Conservation (phyloP, 2,113 vertebrate genomes). For the Strix aluco region DNA sequence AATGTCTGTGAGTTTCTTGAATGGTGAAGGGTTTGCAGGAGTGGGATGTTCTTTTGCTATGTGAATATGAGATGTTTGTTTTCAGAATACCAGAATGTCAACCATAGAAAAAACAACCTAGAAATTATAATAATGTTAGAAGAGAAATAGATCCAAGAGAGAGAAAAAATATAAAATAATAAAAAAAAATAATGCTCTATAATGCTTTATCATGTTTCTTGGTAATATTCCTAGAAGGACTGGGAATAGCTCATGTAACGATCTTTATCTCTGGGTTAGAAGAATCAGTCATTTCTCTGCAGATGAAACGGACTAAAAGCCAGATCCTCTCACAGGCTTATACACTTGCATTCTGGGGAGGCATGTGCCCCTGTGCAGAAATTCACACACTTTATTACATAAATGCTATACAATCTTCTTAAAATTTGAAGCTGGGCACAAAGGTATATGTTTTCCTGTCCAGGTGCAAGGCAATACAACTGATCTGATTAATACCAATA, state of each 20-base stretch:
- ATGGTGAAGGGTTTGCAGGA: neutral
- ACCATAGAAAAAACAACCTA: neutral
- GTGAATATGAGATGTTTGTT: neutral
- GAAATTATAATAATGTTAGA: neutral
- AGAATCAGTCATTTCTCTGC: conserved; percentile 38
- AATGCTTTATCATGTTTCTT: neutral
- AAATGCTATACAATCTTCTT: neutral
- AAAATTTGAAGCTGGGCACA: neutral
- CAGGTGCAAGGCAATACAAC: neutral
- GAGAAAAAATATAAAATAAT: neutral
- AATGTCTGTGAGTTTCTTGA: neutral
- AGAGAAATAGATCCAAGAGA: neutral
- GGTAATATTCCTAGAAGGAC: neutral
- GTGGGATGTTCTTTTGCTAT: neutral
- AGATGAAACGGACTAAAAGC: conserved; percentile 22
- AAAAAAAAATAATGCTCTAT: neutral
- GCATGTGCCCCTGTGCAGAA: neutral
- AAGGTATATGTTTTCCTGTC: neutral
- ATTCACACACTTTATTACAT: neutral
- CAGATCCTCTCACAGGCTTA: neutral
- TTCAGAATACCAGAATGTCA: neutral
- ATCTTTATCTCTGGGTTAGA: conserved; percentile 22
- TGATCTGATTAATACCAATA: neutral
- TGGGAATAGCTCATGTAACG: neutral
- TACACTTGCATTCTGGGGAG: neutral